Percentiles rank a stretch among this genome's conserved stretches.
Evolutionary conservation across 2,113 vertebrate species (phyloP).

Genomic region (Raja brachyura): DNA sequence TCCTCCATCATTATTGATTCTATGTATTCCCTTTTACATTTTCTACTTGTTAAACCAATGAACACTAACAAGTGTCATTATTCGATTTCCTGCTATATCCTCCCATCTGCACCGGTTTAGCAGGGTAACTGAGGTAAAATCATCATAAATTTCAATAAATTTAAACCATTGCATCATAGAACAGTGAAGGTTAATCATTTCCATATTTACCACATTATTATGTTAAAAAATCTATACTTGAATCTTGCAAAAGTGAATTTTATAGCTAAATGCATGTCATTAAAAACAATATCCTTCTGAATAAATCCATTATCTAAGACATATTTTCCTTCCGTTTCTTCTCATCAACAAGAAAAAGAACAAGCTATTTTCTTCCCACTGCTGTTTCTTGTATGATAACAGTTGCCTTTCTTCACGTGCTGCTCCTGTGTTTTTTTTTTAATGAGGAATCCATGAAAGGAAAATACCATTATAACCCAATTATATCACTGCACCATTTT

Average conservation of each 20-base stretch:
- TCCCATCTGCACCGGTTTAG: not conserved
- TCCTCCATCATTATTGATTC: not conserved
- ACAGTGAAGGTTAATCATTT: not conserved
- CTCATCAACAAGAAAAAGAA: not conserved
- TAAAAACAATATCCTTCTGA: not conserved
- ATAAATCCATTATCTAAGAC: constrained; percentile 1
- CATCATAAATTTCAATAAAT: not conserved
- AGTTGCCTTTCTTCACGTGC: not conserved
- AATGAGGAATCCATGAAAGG: not conserved
- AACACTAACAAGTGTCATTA: not conserved
- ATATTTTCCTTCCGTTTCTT: not conserved
- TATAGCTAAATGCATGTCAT: constrained; percentile 4
- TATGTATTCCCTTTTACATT: not conserved
- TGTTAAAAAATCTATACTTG: not conserved
- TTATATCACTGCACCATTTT: not conserved
- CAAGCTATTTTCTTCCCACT: not conserved
- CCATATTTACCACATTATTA: not conserved
- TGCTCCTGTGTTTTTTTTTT: not conserved
- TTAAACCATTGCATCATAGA: not conserved
- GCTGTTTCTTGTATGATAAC: not conserved
- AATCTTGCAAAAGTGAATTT: not conserved
- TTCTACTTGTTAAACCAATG: not conserved
- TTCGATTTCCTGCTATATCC: not conserved
- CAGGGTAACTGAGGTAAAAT: not conserved
- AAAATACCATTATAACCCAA: not conserved